Conservation (phyloP, 2,113 vertebrate species). For the Ramphastos sulfuratus region DNA sequence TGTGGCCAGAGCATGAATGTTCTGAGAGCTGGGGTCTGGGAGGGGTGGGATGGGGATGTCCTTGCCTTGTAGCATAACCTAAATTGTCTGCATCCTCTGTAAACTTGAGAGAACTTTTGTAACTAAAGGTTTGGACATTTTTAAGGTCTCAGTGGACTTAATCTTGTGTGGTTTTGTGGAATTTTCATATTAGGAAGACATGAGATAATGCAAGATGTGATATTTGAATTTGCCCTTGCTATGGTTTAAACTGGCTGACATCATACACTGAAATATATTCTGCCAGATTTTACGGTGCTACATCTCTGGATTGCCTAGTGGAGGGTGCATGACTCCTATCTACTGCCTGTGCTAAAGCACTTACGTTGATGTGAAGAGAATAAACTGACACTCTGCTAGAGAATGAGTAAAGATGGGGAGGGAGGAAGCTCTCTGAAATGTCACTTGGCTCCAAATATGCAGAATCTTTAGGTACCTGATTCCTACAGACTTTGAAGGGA, state of each 20-base stretch:
- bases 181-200: neutral
- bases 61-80: neutral
- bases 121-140: neutral
- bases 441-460: neutral
- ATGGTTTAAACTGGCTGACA: neutral
- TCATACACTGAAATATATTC: neutral
- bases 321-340: neutral
- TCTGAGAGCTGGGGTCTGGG: neutral
- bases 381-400: neutral
- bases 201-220: neutral
- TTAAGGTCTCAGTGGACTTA: neutral
- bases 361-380: neutral
- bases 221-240: neutral
- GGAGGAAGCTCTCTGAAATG: neutral
- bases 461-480: neutral
- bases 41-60: neutral
- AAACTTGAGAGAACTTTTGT: neutral
- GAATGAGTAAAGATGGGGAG: neutral
- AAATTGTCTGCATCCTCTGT: neutral
- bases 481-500: neutral
- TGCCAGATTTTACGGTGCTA: neutral
- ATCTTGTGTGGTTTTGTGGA: neutral
- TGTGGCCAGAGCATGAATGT: accelerated
- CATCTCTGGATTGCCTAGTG: neutral
- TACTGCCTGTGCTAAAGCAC: neutral